phyloP scores from a whole-genome alignment of 2,113 vertebrate genomes.

The Epinephelus cyanopodus region DNA sequence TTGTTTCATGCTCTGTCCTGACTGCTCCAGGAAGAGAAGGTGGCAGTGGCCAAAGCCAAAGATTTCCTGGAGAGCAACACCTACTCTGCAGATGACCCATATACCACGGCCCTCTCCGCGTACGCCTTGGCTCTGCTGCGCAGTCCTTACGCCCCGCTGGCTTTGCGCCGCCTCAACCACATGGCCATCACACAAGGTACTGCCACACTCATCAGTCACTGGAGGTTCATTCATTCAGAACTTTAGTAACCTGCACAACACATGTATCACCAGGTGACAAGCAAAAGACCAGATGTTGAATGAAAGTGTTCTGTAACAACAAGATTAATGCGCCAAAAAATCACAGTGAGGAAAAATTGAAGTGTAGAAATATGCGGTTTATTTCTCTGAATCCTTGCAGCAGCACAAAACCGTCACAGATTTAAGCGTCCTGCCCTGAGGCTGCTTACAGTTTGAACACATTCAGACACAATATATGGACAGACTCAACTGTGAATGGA shows the following conservation, averaged over 20 bases:
- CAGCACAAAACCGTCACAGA: neutral
- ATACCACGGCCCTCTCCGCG: slow-evolving; percentile 89
- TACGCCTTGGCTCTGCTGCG: slow-evolving; percentile 90
- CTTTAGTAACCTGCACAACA: slow-evolving; percentile 4
- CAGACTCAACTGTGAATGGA: slow-evolving; percentile 29
- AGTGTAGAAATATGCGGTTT: neutral
- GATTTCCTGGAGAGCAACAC: slow-evolving; percentile 90
- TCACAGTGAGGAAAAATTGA: neutral
- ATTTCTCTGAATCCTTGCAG: neutral
- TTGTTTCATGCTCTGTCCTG: slow-evolving; percentile 8
- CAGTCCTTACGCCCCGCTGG: slow-evolving; percentile 84
- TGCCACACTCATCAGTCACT: neutral
- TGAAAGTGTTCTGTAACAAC: neutral
- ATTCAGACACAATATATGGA: neutral
- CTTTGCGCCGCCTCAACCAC: slow-evolving; percentile 89
- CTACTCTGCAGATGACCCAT: slow-evolving; percentile 90
- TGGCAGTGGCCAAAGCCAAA: slow-evolving; percentile 89
- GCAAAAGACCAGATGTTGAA: slow-evolving; percentile 14
- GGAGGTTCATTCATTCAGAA: slow-evolving; percentile 2
- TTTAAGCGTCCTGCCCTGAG: neutral
- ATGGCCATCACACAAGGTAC: slow-evolving; percentile 93
- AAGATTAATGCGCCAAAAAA: neutral
- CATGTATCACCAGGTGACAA: slow-evolving; percentile 16
- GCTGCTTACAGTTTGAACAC: neutral
- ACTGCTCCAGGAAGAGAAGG: slow-evolving; percentile 87